Percentiles rank a stretch among this genome's conserved stretches.
Evolutionary conservation across 2,888 invertebrate species (phyloP).

Genomic region (Spisula solida): DNA sequence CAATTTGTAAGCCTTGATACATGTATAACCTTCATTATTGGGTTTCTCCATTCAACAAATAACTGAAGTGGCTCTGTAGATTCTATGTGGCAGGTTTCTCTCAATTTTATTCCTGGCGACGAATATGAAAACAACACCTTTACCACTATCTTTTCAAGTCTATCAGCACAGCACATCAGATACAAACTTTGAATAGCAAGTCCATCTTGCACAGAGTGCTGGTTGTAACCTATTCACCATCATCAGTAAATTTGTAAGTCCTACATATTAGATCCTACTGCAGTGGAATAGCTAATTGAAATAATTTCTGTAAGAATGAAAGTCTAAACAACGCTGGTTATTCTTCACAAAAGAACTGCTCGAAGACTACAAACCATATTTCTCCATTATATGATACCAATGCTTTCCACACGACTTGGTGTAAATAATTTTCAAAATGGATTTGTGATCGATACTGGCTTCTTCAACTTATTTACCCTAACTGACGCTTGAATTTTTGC

Average conservation of each 20-base stretch:
- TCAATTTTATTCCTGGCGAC: neutral
- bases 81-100: neutral
- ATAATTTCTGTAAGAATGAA: neutral
- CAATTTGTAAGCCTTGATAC: too few relatives aligned
- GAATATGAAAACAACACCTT: neutral
- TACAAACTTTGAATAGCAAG: constrained; percentile 24
- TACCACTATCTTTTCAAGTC: neutral
- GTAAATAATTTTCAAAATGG: too few relatives aligned
- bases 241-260: neutral
- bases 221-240: too few relatives aligned
- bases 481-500: too few relatives aligned
- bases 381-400: too few relatives aligned
- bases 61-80: neutral
- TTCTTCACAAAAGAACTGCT: neutral
- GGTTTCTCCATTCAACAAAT: neutral
- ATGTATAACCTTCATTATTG: too few relatives aligned
- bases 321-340: neutral
- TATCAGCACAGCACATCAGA: neutral
- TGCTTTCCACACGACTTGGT: too few relatives aligned
- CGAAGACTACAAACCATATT: neutral
- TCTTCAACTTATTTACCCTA: too few relatives aligned
- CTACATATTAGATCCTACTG: neutral
- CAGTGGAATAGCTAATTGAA: neutral
- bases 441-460: too few relatives aligned
- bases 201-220: constrained; percentile 32